Evolutionary conservation across 1,140 invertebrate species (phyloP), one percentile per base, ranked within the genome.

Genomic region (Asbolus verrucosus): DNA sequence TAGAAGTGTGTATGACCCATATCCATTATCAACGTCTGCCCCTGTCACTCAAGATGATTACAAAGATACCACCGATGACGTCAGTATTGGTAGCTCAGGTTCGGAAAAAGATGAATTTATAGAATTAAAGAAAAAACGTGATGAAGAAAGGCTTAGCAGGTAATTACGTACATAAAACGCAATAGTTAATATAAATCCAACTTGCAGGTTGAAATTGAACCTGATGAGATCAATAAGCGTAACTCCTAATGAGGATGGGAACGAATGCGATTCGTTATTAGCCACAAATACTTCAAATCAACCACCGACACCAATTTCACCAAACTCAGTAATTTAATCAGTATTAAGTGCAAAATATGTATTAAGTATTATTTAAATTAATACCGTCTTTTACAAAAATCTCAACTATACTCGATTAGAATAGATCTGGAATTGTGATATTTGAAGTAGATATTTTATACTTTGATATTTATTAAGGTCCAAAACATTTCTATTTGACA

Each of bases 61-160:
- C 8, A 38, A 46, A 43, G 75, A 77, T 31, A 65, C 70, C 46
- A 72, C 72, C 16, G 80, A 81, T 43, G 75, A 74, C 31, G 73
- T 81, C 9, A 81, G 80, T 68, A 78, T 81, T 24, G 79, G 79
- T 9, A 74, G 73, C 31, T 78, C 74, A 6, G 72, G 73, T 16
- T 74, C 74, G 0, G 75, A 72, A 21, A 72, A 75, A 18, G 79
- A 81, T 62, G 78, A 79, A 66, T 81, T 81, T 50, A 46, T 50
- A 6, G 72, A 68, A 31, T 72, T 81, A 41, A 79, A 76, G 43
- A 77, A 75, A 46, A 66, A 77, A 24, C 46, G 80, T 33, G 73
- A 75, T 21, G 73, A 79, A 66, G 77, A 81, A 69, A 73, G 78
- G 41, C 62, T 76, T 8, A 80, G 70, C 41, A 71, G 79, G 78